A percentile compares a stretch with the other conserved stretches of the same genome.
phyloP scores from a whole-genome alignment of 2,113 vertebrate genomes.

The Oncorhynchus nerka region DNA sequence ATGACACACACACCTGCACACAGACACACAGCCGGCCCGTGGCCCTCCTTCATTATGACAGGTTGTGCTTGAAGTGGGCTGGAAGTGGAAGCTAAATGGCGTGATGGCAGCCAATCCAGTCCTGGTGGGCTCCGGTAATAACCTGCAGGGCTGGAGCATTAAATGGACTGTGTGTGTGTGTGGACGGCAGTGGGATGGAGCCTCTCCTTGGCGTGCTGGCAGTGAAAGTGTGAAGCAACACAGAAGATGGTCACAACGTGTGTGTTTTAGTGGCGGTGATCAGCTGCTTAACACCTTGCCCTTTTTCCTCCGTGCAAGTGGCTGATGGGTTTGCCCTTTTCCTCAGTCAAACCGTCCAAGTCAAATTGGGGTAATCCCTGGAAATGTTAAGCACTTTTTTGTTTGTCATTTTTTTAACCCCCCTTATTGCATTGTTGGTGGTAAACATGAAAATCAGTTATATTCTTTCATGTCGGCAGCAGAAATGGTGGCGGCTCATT shows the following conservation, averaged over 20 bases:
- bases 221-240: slow-evolving; percentile 26
- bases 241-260: not conserved
- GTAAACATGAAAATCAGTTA: not conserved
- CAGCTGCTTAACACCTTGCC: slow-evolving; percentile 23
- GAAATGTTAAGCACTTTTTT: not conserved
- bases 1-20: slow-evolving; percentile 2
- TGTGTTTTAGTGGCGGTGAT: not conserved
- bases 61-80: slow-evolving; percentile 42
- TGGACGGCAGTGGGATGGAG: not conserved
- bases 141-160: not conserved
- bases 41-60: slow-evolving; percentile 56
- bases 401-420: too few relatives aligned
- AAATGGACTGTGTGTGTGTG: slow-evolving; percentile 18
- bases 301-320: slow-evolving; percentile 6
- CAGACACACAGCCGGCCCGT: slow-evolving; percentile 14
- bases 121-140: not conserved
- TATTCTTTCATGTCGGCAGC: not conserved
- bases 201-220: slow-evolving; percentile 19
- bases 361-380: not conserved
- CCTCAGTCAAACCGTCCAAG: slow-evolving; percentile 5
- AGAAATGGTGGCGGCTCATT: not conserved
- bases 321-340: slow-evolving; percentile 14
- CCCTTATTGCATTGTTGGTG: not conserved
- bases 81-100: slow-evolving; percentile 51
- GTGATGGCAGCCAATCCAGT: slow-evolving; percentile 26